Evolutionary conservation across 2,797 vertebrate genomes (phyloP).

Genomic region (Alca torda): DNA sequence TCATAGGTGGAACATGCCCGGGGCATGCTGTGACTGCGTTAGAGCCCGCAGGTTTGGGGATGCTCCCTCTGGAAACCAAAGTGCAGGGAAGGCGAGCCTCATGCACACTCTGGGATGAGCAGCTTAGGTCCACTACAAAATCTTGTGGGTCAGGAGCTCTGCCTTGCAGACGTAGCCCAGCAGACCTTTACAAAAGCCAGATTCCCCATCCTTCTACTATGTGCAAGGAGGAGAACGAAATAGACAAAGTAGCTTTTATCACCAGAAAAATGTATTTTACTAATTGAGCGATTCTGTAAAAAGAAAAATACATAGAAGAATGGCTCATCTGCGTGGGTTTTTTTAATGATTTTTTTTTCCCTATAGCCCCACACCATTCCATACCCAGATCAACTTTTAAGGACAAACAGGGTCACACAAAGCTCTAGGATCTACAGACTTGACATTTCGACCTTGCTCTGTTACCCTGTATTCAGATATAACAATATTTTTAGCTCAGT

Average conservation of each 20-base stretch:
- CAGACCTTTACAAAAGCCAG: neutral
- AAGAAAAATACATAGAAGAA: neutral
- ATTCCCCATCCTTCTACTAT: neutral
- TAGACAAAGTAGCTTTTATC: neutral
- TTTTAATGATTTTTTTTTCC: neutral
- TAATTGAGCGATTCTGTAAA: neutral
- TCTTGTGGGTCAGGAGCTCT: neutral
- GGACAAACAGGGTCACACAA: neutral
- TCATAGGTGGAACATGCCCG: rapidly evolving
- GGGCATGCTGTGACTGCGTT: rapidly evolving
- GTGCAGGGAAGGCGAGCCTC: rapidly evolving
- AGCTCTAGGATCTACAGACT: neutral
- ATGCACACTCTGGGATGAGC: neutral
- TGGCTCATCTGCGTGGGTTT: rapidly evolving
- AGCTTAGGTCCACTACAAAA: neutral
- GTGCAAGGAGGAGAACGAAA: neutral
- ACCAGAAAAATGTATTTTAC: neutral
- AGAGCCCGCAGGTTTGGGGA: neutral
- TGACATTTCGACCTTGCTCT: neutral
- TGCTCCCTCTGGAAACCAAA: neutral
- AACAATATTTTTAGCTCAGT: neutral
- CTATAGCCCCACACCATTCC: neutral
- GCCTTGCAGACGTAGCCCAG: neutral
- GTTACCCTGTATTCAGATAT: neutral
- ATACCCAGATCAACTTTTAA: neutral